Evolutionary conservation across 1,140 invertebrate species (phyloP).

Genomic region (Campodea augens): DNA sequence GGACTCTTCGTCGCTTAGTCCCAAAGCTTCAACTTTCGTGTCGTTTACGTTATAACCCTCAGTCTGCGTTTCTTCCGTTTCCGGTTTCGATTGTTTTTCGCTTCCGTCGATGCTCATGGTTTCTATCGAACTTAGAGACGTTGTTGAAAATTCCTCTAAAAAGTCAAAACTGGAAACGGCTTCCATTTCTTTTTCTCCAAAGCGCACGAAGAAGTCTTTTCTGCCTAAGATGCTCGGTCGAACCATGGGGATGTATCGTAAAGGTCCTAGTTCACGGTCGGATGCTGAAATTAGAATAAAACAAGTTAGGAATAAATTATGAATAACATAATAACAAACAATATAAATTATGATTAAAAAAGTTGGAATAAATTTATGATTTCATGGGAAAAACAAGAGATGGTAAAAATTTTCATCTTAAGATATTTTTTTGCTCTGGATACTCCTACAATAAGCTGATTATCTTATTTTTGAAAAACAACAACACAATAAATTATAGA

Average conservation of each 20-base stretch:
- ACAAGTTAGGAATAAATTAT: too few relatives aligned
- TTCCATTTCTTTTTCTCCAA: constrained; percentile 52
- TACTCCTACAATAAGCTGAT: too few relatives aligned
- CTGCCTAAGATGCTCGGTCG: constrained; percentile 49
- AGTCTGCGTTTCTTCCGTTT: neutral
- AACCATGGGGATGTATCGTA: constrained; percentile 26
- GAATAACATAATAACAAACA: too few relatives aligned
- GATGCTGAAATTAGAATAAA: constrained; percentile 28
- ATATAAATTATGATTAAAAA: too few relatives aligned
- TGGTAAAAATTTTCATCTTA: neutral
- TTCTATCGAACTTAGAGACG: constrained; percentile 12
- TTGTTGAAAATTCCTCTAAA: constrained; percentile 41
- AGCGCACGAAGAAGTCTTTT: constrained; percentile 51
- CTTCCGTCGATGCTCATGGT: neutral
- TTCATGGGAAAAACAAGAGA: neutral
- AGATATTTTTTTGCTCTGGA: too few relatives aligned
- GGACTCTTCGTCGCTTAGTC: constrained; percentile 1
- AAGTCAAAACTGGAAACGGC: constrained; percentile 60
- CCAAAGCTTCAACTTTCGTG: constrained; percentile 7
- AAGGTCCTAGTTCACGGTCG: constrained; percentile 28
- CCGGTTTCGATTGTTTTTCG: neutral
- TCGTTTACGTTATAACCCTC: constrained; percentile 6
- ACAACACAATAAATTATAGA: too few relatives aligned
- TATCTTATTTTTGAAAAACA: too few relatives aligned
- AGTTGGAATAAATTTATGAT: neutral